phyloP scores from a whole-genome alignment of 2,888 invertebrate species.

The Willowsia nigromaculata region DNA sequence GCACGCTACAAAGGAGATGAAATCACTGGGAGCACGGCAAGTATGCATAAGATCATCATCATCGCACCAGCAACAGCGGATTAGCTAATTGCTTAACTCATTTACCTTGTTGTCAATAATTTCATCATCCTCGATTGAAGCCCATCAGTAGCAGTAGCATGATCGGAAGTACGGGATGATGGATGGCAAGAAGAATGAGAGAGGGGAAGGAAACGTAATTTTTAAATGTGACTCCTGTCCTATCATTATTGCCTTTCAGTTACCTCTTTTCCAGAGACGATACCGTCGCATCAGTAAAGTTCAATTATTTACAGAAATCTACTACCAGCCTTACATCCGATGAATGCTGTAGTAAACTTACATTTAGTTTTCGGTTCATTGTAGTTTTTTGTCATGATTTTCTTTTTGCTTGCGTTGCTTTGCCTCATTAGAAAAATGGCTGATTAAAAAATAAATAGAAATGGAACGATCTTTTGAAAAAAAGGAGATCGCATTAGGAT shows the following conservation, averaged over 20 bases:
- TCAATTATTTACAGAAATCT: not conserved
- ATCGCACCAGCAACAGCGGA: not conserved
- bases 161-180: not conserved
- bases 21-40: not conserved
- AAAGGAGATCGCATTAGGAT: not conserved
- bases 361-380: not conserved
- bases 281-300: no score
- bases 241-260: not conserved
- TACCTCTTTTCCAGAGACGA: not conserved
- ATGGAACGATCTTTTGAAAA: not conserved
- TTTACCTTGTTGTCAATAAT: constrained; percentile 19
- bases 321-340: not conserved
- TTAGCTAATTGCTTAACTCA: constrained; percentile 60
- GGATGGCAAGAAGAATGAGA: not conserved
- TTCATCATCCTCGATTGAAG: not conserved
- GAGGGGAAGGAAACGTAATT: not conserved
- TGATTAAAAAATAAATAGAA: not conserved
- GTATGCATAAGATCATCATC: not conserved
- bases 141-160: not conserved
- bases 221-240: not conserved
- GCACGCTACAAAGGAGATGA: not conserved
- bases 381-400: not conserved
- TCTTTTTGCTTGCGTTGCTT: not conserved
- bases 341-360: not conserved
- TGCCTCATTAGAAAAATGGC: not conserved